Conservation (phyloP, 2,888 invertebrate genomes). For the Anthophora plumipes region DNA sequence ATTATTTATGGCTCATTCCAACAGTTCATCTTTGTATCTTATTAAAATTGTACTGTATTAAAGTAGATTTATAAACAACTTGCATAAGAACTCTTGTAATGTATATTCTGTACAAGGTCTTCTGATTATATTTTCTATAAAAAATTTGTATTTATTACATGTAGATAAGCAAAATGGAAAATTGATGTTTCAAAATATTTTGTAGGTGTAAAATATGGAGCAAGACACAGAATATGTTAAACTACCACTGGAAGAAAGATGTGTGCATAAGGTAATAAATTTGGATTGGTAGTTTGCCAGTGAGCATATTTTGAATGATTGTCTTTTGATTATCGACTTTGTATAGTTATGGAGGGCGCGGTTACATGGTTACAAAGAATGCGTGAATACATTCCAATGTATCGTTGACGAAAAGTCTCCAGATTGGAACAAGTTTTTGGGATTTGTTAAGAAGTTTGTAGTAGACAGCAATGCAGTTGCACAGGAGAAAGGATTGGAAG, state of each 20-base stretch:
- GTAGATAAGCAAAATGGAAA: background rate
- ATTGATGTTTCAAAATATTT: constrained; percentile 11
- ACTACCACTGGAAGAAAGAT: constrained; percentile 94
- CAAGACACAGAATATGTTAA: constrained; percentile 95
- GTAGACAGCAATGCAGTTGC: constrained; percentile 97
- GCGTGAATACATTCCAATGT: constrained; percentile 93
- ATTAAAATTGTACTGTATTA: background rate
- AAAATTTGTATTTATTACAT: background rate
- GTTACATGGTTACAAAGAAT: constrained; percentile 97
- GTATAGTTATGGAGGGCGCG: constrained; percentile 96
- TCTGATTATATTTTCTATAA: background rate
- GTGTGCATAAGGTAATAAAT: constrained; percentile 91
- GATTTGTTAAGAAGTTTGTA: constrained; percentile 97
- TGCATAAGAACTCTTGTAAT: background rate
- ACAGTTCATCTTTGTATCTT: background rate
- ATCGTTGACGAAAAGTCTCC: constrained; percentile 97
- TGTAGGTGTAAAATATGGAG: constrained; percentile 87
- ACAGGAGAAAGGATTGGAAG: constrained; percentile 97
- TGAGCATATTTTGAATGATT: background rate
- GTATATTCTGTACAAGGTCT: background rate
- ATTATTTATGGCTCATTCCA: no score
- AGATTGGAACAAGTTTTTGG: constrained; percentile 96
- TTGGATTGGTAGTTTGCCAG: constrained; percentile 5
- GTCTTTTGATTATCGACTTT: constrained; percentile 43
- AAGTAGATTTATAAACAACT: background rate